Base-by-base conservation (phyloP, 2,797 vertebrate species). In the Arrhamphus sclerolepis region DNA sequence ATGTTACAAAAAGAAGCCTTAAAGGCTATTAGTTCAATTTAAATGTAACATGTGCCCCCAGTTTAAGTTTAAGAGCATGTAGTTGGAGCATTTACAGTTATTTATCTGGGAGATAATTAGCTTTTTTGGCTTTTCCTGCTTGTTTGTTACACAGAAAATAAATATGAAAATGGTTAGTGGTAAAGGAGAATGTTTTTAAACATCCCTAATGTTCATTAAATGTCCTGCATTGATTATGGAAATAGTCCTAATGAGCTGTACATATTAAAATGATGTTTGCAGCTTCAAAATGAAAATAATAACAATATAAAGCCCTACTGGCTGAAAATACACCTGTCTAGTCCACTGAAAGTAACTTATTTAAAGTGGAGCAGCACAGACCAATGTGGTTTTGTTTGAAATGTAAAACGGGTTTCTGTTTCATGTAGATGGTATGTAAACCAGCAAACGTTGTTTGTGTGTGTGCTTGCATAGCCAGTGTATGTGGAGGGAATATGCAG, bases 401-500 rank as follows among this genome's bases (percentile, higher is more conserved):
- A 62, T 60, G 55, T 73, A 39, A 77, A 50, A 63, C 57, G 48
- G n/a, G 54, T 62, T 59, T 75, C 63, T 75, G 66, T 54, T 60
- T 85, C 53, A 58, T 66, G 70, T 80, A 81, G 70, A 62, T 82
- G 74, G 69, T 77, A 73, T 41, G 62, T 46, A 64, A 75, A 72
- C 62, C 47, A 70, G 63, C 61, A 56, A 65, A 71, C 49, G 43
- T 18, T 78, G 73, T 76, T 78, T 79, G 75, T 75, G 67, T 75
- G 74, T 76, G 77, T 31, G 62, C 57, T 13, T 54, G 21, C 67
- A 65, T 67, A 41, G 60, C 62, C 40, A 47, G 53, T 76, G 62
- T 78, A 63, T 61, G 52, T 72, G 55, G 72, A 85, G 70, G 83
- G 75, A 87, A 88, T 84, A 78, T 87, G 90, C 87, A 90, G 92